Evolutionary conservation across 2,113 vertebrate genomes (phyloP), one percentile per base, ranked within the genome.

Genomic region (Dasyornis broadbenti): DNA sequence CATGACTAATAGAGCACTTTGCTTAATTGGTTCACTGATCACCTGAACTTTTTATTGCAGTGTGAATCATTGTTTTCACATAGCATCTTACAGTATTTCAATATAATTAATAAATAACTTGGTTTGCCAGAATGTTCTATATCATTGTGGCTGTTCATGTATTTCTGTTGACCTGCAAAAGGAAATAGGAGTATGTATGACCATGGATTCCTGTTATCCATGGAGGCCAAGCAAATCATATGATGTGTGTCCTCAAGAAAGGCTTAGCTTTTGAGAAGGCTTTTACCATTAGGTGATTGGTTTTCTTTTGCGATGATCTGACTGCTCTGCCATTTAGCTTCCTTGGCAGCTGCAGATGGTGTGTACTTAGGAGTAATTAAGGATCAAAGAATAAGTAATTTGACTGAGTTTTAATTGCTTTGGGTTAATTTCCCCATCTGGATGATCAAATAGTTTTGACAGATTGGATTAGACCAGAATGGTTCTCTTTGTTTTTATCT

Each of bases 321-420:
- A 56, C 54, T 93, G 50, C 63, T 93, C 18, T 93, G 79, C 76
- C 53, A 27, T 85, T 84, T 90, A 77, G 40, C 54, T 90, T 94
- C 45, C 59, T 94, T 88, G 63, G 57, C 59, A 88, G 70, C 53
- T 88, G 88, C 90, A 89, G 65, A 64, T 85, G 82, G 60, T 89
- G n/a, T 82, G 20, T 79, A 49, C 49, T 80, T 82, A 80, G 18
- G n/a, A 68, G 63, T 89, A 89, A 86, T 93, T 92, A 85, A 93
- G 37, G 50, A 68, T 89, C 77, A 94, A 76, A 93, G 75, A 85
- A 91, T 42, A 75, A 85, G 53, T 87, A 57, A 76, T 90, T 96
- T 0, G 12, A 56, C 30, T 1, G 11, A 80, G 10, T 88, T 93
- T 91, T 90, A 93, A 85, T 82, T 88, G 73, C 40, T 88, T 90